Conservation (phyloP, 2,113 vertebrate species). For the Aplodontia rufa region DNA sequence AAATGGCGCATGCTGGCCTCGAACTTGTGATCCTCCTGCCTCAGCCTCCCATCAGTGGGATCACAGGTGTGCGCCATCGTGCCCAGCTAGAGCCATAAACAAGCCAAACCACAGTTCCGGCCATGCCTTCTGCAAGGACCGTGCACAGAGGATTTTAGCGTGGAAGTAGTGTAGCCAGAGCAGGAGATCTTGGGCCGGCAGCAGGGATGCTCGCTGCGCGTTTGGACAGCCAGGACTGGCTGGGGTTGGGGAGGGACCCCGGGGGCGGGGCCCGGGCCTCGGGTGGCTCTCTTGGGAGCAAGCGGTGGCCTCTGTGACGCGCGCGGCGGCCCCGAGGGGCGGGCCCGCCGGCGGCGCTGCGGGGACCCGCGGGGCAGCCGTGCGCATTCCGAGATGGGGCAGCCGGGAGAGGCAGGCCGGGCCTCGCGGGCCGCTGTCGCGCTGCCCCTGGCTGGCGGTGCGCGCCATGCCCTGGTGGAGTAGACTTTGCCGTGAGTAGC, state of each 20-base stretch:
- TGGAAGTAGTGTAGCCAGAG: not conserved
- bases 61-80: no score
- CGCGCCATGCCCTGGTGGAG: constrained; percentile 62
- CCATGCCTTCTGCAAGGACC: not conserved
- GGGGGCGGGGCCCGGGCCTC: not conserved
- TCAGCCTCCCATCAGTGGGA: no score
- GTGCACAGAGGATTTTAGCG: not conserved
- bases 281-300: no score
- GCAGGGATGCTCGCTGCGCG: not conserved
- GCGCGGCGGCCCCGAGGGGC: not conserved
- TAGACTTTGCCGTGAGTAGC: constrained; percentile 65
- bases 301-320: constrained; percentile 51
- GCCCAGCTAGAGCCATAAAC: not conserved
- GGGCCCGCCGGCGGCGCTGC: not conserved
- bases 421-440: constrained; percentile 3
- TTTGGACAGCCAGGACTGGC: not conserved
- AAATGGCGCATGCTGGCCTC: no score
- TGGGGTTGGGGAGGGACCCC: not conserved
- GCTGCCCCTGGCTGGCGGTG: not conserved
- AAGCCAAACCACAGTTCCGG: no score
- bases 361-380: not conserved
- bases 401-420: not conserved
- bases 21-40: no score
- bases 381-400: constrained; percentile 57
- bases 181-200: not conserved